A percentile compares a stretch with the other conserved stretches of the same genome.
These are phyloP conservation scores for Drosophila aldrichi DNA, from an alignment of 2,888 invertebrate genomes.

Conservation along the genomic window DNA sequence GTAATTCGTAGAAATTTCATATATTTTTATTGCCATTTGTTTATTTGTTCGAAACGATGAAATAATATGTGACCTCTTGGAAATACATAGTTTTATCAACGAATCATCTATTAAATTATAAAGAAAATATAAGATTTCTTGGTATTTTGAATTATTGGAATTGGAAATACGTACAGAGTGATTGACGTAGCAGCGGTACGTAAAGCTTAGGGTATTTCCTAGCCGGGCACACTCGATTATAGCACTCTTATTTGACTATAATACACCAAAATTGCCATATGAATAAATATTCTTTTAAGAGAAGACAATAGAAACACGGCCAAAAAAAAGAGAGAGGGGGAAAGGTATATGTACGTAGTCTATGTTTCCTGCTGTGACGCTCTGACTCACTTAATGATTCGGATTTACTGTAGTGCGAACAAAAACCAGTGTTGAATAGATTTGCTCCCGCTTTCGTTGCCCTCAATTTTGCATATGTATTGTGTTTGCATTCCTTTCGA, in stretches of 20 bases:
- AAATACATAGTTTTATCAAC: no score
- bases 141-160: no score
- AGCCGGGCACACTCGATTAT: background rate
- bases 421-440: background rate
- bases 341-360: no score
- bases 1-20: no score
- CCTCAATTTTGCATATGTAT: background rate
- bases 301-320: background rate
- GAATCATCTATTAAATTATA: no score
- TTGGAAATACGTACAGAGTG: no score
- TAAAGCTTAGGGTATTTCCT: background rate
- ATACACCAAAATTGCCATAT: background rate
- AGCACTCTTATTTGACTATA: no score
- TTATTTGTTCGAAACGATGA: no score
- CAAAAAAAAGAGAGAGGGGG: background rate
- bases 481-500: slow-evolving; percentile 7
- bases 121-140: no score
- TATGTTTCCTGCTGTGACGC: slow-evolving; percentile 1
- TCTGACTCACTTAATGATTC: slow-evolving; percentile 22
- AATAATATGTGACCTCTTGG: no score
- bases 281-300: background rate
- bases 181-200: no score
- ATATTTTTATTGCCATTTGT: no score
- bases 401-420: slow-evolving; percentile 3
- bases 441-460: background rate